Conservation (phyloP, 64 coral and sea anemone genomes). For the Montipora efflorescens region DNA sequence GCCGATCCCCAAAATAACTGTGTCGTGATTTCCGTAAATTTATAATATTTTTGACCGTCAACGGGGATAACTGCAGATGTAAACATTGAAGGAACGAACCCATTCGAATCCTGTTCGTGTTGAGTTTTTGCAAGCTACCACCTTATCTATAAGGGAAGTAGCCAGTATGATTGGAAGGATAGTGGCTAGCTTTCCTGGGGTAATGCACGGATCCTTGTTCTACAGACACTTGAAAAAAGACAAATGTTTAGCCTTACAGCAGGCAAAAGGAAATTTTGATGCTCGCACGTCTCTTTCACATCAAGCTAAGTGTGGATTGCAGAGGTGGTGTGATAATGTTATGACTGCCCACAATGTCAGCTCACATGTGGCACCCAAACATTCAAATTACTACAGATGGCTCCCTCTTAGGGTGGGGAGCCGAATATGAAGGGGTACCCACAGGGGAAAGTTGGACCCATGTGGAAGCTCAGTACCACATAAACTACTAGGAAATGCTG, state of each 20-base stretch:
- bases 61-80: no score
- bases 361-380: background rate
- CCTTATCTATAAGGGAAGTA: background rate
- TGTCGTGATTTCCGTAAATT: no score
- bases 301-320: background rate
- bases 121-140: background rate
- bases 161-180: no score
- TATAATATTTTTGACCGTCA: no score
- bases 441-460: background rate
- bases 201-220: background rate
- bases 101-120: background rate
- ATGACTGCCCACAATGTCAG: background rate
- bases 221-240: slow-evolving; percentile 45
- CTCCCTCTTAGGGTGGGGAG: slow-evolving; percentile 6
- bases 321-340: slow-evolving; percentile 2
- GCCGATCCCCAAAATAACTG: no score
- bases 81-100: no score
- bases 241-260: slow-evolving; percentile 3
- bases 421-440: slow-evolving; percentile 7
- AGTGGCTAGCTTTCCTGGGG: no score
- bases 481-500: slow-evolving; percentile 43
- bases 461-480: slow-evolving; percentile 13
- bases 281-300: slow-evolving; percentile 32
- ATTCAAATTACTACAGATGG: slow-evolving; percentile 21
- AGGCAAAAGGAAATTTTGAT: slow-evolving; percentile 55